Conservation (phyloP, 2,797 vertebrate species). For the Mormyrus hasselquistii region DNA sequence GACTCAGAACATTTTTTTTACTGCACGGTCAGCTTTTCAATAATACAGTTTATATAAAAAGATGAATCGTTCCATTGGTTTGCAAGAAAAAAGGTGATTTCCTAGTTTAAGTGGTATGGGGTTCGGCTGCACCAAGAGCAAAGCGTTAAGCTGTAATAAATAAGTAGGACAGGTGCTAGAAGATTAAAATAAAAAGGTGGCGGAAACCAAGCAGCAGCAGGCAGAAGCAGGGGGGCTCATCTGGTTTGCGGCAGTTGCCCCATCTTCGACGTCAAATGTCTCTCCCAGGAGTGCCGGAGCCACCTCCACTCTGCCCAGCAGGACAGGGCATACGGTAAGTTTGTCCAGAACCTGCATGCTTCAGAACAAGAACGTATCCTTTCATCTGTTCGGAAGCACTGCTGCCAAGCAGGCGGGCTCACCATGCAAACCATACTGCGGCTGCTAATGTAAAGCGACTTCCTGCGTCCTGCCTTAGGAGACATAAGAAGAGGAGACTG, state of each 20-base stretch:
- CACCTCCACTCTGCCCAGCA: constrained; percentile 22
- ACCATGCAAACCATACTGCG: background rate
- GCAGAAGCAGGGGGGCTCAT: constrained; percentile 48
- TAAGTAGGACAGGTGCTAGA: constrained; percentile 32
- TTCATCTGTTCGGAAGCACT: background rate
- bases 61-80: background rate
- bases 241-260: constrained; percentile 53
- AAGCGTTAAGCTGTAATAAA: background rate
- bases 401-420: rapidly evolving
- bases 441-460: background rate
- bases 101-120: background rate
- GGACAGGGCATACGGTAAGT: background rate
- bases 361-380: background rate
- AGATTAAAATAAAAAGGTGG: constrained; percentile 75
- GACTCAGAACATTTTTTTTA: background rate
- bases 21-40: background rate
- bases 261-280: constrained; percentile 49
- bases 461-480: background rate
- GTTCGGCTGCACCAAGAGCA: background rate
- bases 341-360: background rate
- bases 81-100: background rate
- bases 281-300: constrained; percentile 29
- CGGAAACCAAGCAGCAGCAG: constrained; percentile 39
- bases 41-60: background rate
- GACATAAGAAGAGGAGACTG: background rate